These are phyloP conservation scores for Mastomys natalensis DNA, from an alignment of 2,113 vertebrate genomes.

Conservation along the genomic window DNA sequence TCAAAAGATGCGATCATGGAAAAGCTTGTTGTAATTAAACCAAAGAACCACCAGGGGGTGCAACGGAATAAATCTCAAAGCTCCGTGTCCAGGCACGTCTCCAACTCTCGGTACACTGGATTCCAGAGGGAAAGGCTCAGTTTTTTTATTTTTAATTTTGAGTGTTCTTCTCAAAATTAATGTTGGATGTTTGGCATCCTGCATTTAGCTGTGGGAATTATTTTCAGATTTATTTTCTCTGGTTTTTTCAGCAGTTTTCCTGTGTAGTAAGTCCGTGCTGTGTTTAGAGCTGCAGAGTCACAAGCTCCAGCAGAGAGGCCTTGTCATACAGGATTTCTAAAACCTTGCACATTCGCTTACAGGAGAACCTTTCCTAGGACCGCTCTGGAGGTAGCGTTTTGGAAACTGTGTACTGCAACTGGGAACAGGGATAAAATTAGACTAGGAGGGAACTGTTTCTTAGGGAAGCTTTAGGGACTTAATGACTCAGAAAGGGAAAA, in stretches of 20 bases:
- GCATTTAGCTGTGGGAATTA: slow-evolving; percentile 58
- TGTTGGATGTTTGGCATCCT: slow-evolving; percentile 59
- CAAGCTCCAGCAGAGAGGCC: slow-evolving; percentile 35
- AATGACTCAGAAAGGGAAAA: slow-evolving; percentile 59
- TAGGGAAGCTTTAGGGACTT: background rate
- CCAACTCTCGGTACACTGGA: slow-evolving; percentile 5
- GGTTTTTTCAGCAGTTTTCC: slow-evolving; percentile 48
- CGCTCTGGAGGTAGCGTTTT: background rate
- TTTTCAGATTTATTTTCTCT: slow-evolving; percentile 61
- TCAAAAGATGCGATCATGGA: background rate
- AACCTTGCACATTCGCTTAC: background rate
- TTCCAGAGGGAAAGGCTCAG: slow-evolving; percentile 26
- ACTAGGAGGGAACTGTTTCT: background rate
- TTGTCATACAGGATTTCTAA: slow-evolving; percentile 54
- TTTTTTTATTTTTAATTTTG: background rate
- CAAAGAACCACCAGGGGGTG: slow-evolving; percentile 72
- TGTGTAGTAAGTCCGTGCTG: slow-evolving; percentile 48
- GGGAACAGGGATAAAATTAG: slow-evolving; percentile 4
- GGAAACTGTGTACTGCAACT: background rate
- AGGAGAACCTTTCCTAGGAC: background rate
- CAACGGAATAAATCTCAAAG: slow-evolving; percentile 60
- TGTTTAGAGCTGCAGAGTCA: slow-evolving; percentile 52
- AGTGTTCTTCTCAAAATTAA: too few relatives aligned
- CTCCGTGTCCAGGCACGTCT: background rate
- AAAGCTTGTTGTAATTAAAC: slow-evolving; percentile 66